These are phyloP conservation scores for Thyatira batis DNA, from an alignment of 2,888 invertebrate species.

Conservation along the genomic window DNA sequence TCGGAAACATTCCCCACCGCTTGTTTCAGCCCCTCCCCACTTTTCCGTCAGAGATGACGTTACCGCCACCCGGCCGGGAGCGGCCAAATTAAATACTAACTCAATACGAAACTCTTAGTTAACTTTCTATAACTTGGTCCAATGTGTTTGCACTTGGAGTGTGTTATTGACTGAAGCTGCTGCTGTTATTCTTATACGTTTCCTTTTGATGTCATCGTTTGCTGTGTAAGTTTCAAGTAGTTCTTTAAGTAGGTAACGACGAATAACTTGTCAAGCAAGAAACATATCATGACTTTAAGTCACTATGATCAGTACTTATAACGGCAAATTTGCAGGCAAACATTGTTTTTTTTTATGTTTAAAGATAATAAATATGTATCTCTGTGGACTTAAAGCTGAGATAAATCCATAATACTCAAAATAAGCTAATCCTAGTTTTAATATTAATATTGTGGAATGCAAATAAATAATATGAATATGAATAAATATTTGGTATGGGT, in stretches of 20 bases:
- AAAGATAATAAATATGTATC: no score
- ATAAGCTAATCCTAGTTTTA: no score
- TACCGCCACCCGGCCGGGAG: slow-evolving; percentile 24
- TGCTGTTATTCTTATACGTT: background rate
- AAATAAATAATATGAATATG: no score
- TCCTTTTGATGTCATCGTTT: background rate
- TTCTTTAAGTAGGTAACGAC: background rate
- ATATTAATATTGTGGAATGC: no score
- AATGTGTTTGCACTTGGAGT: slow-evolving; percentile 18
- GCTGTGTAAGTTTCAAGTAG: background rate
- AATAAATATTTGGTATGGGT: no score
- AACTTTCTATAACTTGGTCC: slow-evolving; percentile 25
- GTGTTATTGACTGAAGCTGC: slow-evolving; percentile 6
- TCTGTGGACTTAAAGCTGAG: no score
- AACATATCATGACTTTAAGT: no score
- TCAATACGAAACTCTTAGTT: slow-evolving; percentile 16
- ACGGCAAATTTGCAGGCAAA: no score
- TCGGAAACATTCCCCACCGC: slow-evolving; percentile 3
- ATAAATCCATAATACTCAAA: no score
- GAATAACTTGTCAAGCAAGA: no score
- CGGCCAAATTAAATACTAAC: slow-evolving; percentile 36
- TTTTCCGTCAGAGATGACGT: slow-evolving; percentile 16
- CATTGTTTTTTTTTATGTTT: no score
- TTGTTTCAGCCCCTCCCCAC: slow-evolving; percentile 18
- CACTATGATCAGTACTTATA: no score